These are phyloP conservation scores for Proteles cristata DNA, from an alignment of 2,113 vertebrate genomes.

Conservation along the genomic window DNA sequence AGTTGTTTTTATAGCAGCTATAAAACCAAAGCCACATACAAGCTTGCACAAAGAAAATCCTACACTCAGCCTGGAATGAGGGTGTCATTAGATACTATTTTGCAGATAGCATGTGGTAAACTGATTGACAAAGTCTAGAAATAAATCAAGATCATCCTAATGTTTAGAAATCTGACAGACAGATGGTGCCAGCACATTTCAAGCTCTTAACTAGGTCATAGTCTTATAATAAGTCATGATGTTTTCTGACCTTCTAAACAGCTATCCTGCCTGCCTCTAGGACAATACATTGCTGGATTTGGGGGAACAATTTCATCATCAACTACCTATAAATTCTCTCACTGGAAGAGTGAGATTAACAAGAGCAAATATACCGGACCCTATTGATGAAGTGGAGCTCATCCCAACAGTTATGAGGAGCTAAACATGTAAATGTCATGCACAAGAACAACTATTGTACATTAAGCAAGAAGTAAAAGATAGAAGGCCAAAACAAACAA, in stretches of 20 bases:
- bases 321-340: slow-evolving; percentile 36
- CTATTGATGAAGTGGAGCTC: neutral
- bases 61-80: neutral
- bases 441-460: neutral
- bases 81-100: slow-evolving; percentile 26
- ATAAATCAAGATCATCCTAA: slow-evolving; percentile 59
- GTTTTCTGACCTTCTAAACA: slow-evolving; percentile 38
- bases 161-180: slow-evolving; percentile 15
- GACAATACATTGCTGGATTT: neutral
- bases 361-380: neutral
- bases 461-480: slow-evolving; percentile 6
- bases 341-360: slow-evolving; percentile 18
- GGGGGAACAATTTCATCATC: neutral
- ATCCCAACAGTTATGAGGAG: slow-evolving; percentile 19
- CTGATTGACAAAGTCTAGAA: slow-evolving; percentile 55
- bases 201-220: slow-evolving; percentile 31
- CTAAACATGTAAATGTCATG: slow-evolving; percentile 7
- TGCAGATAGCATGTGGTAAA: neutral
- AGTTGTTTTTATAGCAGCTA: slow-evolving; percentile 48
- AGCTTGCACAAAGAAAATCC: slow-evolving; percentile 44
- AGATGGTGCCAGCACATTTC: slow-evolving; percentile 20
- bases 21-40: slow-evolving; percentile 25
- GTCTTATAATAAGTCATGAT: neutral
- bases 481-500: neutral
- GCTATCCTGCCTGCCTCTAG: neutral